Evolutionary conservation across 35 echinoderm and acorn worm genomes (phyloP).

Genomic region (Stichopus chloronotus): DNA sequence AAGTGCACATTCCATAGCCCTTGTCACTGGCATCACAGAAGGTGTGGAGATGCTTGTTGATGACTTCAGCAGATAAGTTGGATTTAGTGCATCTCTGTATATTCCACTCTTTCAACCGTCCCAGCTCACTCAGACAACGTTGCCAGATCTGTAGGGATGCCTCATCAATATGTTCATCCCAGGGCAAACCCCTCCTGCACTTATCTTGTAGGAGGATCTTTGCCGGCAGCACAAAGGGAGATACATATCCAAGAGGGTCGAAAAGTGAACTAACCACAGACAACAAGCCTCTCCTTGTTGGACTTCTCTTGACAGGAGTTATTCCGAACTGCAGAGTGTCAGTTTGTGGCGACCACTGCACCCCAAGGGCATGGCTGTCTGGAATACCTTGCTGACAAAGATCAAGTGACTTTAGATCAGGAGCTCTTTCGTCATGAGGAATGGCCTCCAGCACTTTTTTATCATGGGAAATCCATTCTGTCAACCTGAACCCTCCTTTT

Average conservation of each 20-base stretch:
- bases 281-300: no score
- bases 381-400: slow-evolving; percentile 28
- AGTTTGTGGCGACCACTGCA: no score
- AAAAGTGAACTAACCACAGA: no score
- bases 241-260: background rate
- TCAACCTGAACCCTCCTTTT: slow-evolving; percentile 54
- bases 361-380: slow-evolving; percentile 6
- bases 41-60: no score
- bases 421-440: slow-evolving; percentile 20
- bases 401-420: slow-evolving; percentile 40
- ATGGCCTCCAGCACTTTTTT: slow-evolving; percentile 43
- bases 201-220: slow-evolving; percentile 63
- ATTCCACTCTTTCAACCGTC: slow-evolving; percentile 32
- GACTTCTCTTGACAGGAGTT: no score
- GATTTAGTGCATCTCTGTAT: no score
- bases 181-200: slow-evolving; percentile 27
- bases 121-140: slow-evolving; percentile 53
- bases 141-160: no score
- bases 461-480: slow-evolving; percentile 59
- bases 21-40: no score
- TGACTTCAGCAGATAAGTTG: no score
- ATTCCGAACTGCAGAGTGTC: no score
- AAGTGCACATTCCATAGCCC: no score
- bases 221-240: slow-evolving; percentile 53
- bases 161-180: slow-evolving; percentile 59